Evolutionary conservation across 92 coral and sea anemone genomes (phyloP).

Genomic region (Porites divaricata): DNA sequence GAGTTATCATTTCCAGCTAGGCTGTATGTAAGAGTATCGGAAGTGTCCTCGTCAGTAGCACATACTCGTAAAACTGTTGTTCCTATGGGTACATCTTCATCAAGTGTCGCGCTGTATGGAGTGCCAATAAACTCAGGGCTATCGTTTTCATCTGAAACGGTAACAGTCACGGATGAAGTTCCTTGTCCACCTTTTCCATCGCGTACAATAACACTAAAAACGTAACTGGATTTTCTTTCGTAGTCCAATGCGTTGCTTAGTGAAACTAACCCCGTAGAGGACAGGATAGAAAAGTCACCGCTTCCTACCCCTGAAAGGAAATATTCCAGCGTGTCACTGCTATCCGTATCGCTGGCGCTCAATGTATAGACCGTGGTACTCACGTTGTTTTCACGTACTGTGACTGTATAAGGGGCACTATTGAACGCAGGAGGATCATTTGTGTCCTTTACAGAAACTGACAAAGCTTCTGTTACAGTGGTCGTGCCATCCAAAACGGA

Average conservation of each 20-base stretch:
- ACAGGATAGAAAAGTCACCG: conserved; percentile 41
- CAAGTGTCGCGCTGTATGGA: conserved; percentile 53
- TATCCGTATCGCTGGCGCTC: conserved; percentile 68
- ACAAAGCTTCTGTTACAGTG: conserved; percentile 38
- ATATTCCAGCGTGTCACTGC: conserved; percentile 49
- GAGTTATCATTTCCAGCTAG: conserved; percentile 40
- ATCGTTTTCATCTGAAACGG: conserved; percentile 54
- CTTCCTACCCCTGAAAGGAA: conserved; percentile 57
- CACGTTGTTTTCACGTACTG: conserved; percentile 45
- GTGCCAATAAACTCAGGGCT: conserved; percentile 60
- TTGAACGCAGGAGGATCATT: conserved; percentile 40
- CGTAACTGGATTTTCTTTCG: conserved; percentile 48
- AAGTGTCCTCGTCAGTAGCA: conserved; percentile 58
- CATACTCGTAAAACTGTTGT: conserved; percentile 45
- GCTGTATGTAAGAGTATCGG: conserved; percentile 42
- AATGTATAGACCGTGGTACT: conserved; percentile 43
- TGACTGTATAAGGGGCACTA: conserved; percentile 44
- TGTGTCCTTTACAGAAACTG: conserved; percentile 37
- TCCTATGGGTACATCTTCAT: conserved; percentile 49
- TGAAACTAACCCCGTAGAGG: conserved; percentile 49
- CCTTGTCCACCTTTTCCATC: conserved; percentile 46
- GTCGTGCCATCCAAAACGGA: conserved; percentile 47
- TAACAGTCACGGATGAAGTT: conserved; percentile 40
- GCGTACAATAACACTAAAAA: conserved; percentile 35
- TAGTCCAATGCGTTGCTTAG: conserved; percentile 46